A percentile compares a stretch with the other conserved stretches of the same genome.
phyloP scores from a whole-genome alignment of 2,888 invertebrate species.

The Pandemis heparana region DNA sequence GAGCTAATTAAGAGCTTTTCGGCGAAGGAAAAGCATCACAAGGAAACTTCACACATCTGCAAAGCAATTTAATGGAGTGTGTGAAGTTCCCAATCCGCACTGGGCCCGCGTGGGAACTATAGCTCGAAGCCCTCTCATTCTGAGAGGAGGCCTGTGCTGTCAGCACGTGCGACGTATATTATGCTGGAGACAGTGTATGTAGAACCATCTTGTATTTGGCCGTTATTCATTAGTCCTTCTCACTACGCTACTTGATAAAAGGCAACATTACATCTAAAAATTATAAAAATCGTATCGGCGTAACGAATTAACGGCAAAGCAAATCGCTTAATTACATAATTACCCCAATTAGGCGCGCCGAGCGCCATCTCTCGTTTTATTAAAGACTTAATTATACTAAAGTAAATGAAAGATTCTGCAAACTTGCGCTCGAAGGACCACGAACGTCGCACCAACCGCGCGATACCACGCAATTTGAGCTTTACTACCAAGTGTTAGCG shows the following conservation, averaged over 20 bases:
- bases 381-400: slow-evolving; percentile 54
- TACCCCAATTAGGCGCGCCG: slow-evolving; percentile 53
- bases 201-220: no score
- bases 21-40: no score
- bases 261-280: not conserved
- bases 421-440: not conserved
- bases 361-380: slow-evolving; percentile 42
- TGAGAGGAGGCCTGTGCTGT: no score
- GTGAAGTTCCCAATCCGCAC: no score
- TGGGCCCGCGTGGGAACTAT: no score
- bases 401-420: slow-evolving; percentile 61
- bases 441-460: not conserved
- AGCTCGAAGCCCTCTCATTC: no score
- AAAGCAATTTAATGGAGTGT: no score
- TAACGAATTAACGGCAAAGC: slow-evolving; percentile 46
- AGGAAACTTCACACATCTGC: no score
- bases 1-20: no score
- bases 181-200: no score
- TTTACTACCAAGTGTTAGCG: slow-evolving; percentile 43
- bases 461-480: not conserved
- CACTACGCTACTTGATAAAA: not conserved
- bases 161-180: no score
- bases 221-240: no score
- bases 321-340: slow-evolving; percentile 64
- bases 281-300: slow-evolving; percentile 37